These are phyloP conservation scores for Bucco capensis DNA, from an alignment of 2,113 vertebrate species.

Conservation along the genomic window DNA sequence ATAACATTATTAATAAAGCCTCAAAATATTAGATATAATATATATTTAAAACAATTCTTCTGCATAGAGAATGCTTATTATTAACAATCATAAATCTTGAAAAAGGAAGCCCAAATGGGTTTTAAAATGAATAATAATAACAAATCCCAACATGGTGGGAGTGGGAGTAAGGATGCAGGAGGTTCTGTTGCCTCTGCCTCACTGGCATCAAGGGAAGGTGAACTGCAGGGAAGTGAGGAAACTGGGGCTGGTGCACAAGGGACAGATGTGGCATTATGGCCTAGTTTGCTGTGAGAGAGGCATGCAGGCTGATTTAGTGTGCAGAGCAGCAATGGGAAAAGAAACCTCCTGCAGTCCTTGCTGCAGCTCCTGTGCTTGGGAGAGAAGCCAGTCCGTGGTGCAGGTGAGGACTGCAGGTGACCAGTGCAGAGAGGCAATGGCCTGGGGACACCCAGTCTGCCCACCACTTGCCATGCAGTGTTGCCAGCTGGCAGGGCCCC, in stretches of 20 bases:
- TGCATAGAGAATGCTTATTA: not conserved
- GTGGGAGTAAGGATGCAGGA: not conserved
- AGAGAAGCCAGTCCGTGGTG: fast-evolving
- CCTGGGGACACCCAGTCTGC: not conserved
- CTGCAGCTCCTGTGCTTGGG: not conserved
- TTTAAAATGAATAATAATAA: not conserved
- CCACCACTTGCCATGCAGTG: fast-evolving
- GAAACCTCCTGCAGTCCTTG: not conserved
- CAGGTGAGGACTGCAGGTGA: not conserved
- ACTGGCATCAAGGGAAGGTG: not conserved
- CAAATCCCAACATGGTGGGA: not conserved
- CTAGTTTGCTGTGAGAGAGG: too few relatives aligned
- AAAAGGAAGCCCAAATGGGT: not conserved
- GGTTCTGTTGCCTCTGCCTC: too few relatives aligned
- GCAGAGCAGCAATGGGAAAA: too few relatives aligned
- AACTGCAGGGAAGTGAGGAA: not conserved
- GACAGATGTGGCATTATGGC: not conserved
- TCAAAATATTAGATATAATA: not conserved
- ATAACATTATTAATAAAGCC: not conserved
- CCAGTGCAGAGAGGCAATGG: not conserved
- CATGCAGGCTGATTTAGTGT: too few relatives aligned
- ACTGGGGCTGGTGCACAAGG: fast-evolving
- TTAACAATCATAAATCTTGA: not conserved
- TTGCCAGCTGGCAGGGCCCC: not conserved
- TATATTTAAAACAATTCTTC: not conserved